A percentile compares a stretch with the other conserved stretches of the same genome.
phyloP scores from a whole-genome alignment of 2,888 invertebrate species.

The Megalurothrips usitatus region DNA sequence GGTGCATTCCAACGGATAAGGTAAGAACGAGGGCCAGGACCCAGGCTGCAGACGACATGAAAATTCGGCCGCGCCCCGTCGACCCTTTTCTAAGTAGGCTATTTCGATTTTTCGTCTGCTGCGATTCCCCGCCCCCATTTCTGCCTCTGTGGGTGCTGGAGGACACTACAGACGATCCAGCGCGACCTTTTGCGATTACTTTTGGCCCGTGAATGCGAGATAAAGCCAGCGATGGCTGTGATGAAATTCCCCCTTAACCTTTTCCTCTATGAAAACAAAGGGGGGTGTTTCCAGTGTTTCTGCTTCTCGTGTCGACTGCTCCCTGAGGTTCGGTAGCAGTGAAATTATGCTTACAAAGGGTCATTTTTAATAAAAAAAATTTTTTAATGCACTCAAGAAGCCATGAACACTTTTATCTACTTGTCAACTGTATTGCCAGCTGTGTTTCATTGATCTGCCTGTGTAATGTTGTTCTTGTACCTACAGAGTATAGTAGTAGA shows the following conservation, averaged over 20 bases:
- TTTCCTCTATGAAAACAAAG: not conserved
- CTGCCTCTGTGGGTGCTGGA: too few species aligned
- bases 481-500: too few species aligned
- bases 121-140: not conserved
- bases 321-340: too few species aligned
- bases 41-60: not conserved
- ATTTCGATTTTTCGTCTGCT: not conserved
- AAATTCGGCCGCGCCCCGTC: constrained; percentile 1
- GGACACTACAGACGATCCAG: too few species aligned
- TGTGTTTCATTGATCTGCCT: not conserved
- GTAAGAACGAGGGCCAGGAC: not conserved
- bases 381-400: too few species aligned
- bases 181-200: too few species aligned
- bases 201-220: too few species aligned
- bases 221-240: not conserved
- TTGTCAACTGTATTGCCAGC: not conserved
- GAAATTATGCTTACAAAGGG: too few species aligned
- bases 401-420: not conserved
- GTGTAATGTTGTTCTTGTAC: too few species aligned
- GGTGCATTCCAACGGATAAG: constrained; percentile 13
- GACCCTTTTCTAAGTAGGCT: constrained; percentile 5
- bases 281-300: not conserved
- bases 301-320: not conserved
- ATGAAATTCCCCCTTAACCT: constrained; percentile 19
- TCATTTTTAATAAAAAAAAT: too few species aligned